These are phyloP conservation scores for Junonia oenone DNA, from an alignment of 2,888 invertebrate species.

Conservation along the genomic window DNA sequence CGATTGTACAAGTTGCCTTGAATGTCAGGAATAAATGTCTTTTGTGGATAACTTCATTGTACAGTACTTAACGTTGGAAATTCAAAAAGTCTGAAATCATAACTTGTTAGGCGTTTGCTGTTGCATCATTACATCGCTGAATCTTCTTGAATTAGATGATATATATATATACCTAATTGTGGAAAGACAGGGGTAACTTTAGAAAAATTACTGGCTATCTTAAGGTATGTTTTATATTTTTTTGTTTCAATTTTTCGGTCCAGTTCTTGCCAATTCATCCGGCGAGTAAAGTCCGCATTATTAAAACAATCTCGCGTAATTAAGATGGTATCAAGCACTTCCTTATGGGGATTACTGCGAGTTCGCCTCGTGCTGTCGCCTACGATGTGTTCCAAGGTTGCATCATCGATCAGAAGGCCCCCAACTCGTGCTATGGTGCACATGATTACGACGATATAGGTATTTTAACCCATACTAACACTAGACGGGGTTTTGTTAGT, in stretches of 20 bases:
- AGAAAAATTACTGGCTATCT: no score
- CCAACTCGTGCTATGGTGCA: background rate
- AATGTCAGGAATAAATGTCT: background rate
- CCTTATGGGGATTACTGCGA: conserved; percentile 23
- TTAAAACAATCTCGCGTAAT: conserved; percentile 8
- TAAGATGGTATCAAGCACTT: conserved; percentile 27
- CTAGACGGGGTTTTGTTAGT: no score
- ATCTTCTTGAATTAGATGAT: no score
- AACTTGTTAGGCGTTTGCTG: no score
- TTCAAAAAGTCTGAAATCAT: no score
- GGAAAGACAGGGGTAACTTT: no score
- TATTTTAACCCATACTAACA: background rate
- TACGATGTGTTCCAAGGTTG: conserved; percentile 49
- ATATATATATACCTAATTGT: no score
- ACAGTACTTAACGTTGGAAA: no score
- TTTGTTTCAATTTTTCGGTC: no score
- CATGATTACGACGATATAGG: background rate
- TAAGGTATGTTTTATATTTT: no score
- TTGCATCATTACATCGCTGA: no score
- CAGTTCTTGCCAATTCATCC: background rate
- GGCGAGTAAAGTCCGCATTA: background rate
- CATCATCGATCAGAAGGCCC: conserved; percentile 52
- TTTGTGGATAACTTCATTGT: background rate
- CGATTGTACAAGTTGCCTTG: background rate
- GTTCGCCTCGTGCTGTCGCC: conserved; percentile 37